Evolutionary conservation across 2,888 invertebrate genomes (phyloP), one percentile per base, ranked within the genome.

Genomic region (Cetonia aurata): DNA sequence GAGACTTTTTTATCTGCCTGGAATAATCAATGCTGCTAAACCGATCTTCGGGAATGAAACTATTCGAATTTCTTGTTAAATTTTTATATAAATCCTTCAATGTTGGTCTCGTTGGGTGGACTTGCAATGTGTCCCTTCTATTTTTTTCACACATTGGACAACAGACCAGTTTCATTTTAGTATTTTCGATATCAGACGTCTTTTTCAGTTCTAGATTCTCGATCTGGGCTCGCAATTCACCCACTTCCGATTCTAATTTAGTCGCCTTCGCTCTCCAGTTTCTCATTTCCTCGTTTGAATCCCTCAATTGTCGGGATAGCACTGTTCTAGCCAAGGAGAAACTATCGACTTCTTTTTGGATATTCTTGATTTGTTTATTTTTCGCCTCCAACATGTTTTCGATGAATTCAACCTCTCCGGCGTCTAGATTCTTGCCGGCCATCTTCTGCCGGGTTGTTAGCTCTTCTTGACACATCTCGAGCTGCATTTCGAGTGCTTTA

Each of bases 241-340:
- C 72, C 44, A 73, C 65, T 70, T 62, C 62, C 57, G 53, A 74
- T 70, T 68, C 70, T 70, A 57, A 53, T 59, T 66, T 71, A 12
- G 71, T 70, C 4, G 76, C 73, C 53, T 75, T 73, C 9, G 77
- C 67, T 46, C 72, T 62, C 74, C 76, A 76, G 41, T 72, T 72
- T 19, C 76, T 67, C 42, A 74, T 73, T 48, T 79, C 75, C 31
- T 72, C 72, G 41, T 77, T 76, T 0, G 75, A 74, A 10, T 77
- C 70, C 31, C 70, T 75, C 33, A 78, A 66, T 10, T 74, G 70
- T 0, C 25, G 53, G 0, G 74, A 62, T 31, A 76, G 42, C 25
- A 75, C 46, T 17, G 69, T 67, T 10, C 70, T 67, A 12, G 74
- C 69, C 41, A 74, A 55, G 10, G 76, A 72, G 25, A 67, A 72